Percentiles rank a stretch among this genome's conserved stretches.
These are phyloP conservation scores for Liparis tanakae DNA, from an alignment of 2,797 vertebrate species.

Conservation along the genomic window DNA sequence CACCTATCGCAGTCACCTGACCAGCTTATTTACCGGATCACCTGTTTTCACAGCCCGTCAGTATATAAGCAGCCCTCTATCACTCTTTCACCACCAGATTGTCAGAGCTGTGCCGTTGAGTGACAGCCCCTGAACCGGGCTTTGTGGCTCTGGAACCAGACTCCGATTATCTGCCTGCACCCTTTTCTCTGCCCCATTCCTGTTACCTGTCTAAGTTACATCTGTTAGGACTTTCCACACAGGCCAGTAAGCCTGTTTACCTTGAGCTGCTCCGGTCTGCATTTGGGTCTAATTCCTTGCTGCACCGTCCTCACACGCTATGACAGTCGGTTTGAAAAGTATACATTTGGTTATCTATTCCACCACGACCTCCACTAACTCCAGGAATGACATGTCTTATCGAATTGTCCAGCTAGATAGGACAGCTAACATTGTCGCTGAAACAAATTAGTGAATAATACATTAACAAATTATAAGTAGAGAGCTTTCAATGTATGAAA, in stretches of 20 bases:
- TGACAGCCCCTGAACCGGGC: background rate
- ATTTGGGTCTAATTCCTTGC: background rate
- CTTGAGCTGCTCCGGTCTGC: background rate
- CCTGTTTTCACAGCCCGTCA: background rate
- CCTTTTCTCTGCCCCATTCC: background rate
- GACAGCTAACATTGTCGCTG: background rate
- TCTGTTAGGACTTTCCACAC: background rate
- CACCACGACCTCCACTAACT: background rate
- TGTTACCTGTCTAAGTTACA: background rate
- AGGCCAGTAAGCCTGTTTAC: background rate
- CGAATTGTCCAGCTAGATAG: background rate
- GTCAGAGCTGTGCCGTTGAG: background rate
- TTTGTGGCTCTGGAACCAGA: background rate
- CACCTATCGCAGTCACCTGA: background rate
- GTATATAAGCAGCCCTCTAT: background rate
- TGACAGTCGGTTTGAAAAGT: background rate
- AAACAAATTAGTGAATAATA: slow-evolving; percentile 1
- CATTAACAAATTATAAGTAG: background rate
- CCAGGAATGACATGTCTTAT: background rate
- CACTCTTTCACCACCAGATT: background rate
- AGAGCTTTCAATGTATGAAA: too few species aligned
- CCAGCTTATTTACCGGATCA: too few species aligned
- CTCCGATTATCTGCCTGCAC: background rate
- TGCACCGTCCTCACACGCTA: background rate
- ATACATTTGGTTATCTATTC: background rate